Conservation (phyloP, 2,113 vertebrate genomes). For the Narcine bancroftii region DNA sequence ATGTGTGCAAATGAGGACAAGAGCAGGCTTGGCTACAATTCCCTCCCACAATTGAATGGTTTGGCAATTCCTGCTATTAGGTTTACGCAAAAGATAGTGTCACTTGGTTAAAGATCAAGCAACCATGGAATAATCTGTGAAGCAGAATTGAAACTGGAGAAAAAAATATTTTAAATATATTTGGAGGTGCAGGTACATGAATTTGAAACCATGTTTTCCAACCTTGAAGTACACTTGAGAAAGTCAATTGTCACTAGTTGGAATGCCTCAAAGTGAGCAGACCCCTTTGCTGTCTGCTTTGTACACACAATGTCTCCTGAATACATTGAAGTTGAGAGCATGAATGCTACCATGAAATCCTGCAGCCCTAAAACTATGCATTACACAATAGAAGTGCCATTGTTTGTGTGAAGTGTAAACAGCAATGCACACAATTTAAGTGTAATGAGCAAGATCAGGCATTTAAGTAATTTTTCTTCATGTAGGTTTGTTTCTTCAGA, state of each 20-base stretch:
- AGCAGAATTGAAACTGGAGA: not conserved
- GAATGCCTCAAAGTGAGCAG: conserved; percentile 11
- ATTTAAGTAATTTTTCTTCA: conserved; percentile 46
- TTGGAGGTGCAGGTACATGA: not conserved
- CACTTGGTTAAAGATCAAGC: not conserved
- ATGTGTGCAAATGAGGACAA: not conserved
- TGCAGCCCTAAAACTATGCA: not conserved
- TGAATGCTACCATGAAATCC: conserved; percentile 27
- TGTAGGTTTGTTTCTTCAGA: conserved; percentile 54
- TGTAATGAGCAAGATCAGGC: conserved; percentile 45
- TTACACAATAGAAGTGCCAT: conserved; percentile 34
- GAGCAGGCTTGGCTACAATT: not conserved
- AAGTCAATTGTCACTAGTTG: conserved; percentile 7
- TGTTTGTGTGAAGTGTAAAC: conserved; percentile 34
- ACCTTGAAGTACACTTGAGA: not conserved
- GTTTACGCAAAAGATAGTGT: not conserved
- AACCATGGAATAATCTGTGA: not conserved
- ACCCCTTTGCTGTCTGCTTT: conserved; percentile 14
- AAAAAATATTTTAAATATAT: not conserved
- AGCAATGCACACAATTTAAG: conserved; percentile 42
- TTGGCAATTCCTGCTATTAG: not conserved
- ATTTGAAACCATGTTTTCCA: not conserved
- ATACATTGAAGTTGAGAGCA: conserved; percentile 17
- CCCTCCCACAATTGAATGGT: not conserved
- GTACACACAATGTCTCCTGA: conserved; percentile 13